Evolutionary conservation across 2,888 invertebrate species (phyloP).

Genomic region (Troides aeacus): DNA sequence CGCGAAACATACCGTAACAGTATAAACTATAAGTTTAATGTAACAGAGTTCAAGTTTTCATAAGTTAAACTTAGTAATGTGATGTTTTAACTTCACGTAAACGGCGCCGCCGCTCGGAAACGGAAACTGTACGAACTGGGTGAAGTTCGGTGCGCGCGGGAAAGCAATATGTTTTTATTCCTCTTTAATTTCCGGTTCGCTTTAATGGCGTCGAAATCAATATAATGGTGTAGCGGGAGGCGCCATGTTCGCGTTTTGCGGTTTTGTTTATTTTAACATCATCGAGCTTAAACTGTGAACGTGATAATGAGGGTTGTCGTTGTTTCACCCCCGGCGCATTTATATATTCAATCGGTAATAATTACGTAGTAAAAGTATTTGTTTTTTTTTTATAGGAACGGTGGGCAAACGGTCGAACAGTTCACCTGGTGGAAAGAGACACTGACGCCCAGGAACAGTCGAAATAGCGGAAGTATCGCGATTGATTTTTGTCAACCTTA

Average conservation of each 20-base stretch:
- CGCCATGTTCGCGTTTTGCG: conserved; percentile 75
- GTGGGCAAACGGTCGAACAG: not conserved
- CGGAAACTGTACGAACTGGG: conserved; percentile 75
- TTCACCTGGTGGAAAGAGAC: too few relatives aligned
- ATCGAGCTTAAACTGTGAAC: conserved; percentile 53
- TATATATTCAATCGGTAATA: conserved; percentile 38
- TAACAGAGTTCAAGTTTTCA: conserved; percentile 30
- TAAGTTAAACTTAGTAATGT: conserved; percentile 38
- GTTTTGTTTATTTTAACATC: conserved; percentile 74
- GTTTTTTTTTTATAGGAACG: not conserved
- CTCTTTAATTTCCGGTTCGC: conserved; percentile 79
- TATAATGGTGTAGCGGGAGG: conserved; percentile 72
- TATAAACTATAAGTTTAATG: conserved; percentile 26
- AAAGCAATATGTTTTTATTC: conserved; percentile 79
- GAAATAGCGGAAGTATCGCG: too few relatives aligned
- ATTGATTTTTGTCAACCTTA: too few relatives aligned
- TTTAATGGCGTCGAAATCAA: conserved; percentile 79
- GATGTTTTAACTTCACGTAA: conserved; percentile 46
- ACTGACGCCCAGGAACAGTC: too few relatives aligned
- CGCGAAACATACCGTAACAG: conserved; percentile 34
- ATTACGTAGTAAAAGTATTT: conserved; percentile 28
- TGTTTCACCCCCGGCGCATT: conserved; percentile 44
- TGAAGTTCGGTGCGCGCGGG: conserved; percentile 74
- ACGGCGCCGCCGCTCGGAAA: conserved; percentile 65
- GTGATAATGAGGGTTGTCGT: conserved; percentile 58